phyloP scores from a whole-genome alignment of 2,797 vertebrate species.

The Malurus splendens region DNA sequence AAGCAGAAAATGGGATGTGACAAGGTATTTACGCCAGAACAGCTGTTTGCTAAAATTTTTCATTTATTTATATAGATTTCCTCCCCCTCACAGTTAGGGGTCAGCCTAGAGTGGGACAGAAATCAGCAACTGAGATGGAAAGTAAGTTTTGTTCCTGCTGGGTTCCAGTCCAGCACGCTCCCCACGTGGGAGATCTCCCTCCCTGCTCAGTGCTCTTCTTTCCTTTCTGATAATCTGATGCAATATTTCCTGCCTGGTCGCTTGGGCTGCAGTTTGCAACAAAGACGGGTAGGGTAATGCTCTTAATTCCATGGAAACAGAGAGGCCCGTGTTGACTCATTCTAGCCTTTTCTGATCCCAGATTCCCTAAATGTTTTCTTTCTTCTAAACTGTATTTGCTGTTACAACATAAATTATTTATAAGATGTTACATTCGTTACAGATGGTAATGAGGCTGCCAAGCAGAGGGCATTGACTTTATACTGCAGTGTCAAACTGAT shows the following conservation, averaged over 20 bases:
- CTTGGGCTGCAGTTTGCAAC: neutral
- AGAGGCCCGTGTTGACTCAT: neutral
- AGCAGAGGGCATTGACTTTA: neutral
- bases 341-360: neutral
- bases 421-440: neutral
- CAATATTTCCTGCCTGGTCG: neutral
- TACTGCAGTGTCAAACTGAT: neutral
- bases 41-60: neutral
- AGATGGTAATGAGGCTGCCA: neutral
- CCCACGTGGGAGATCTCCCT: neutral
- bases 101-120: neutral
- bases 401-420: slow-evolving; percentile 4
- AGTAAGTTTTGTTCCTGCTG: neutral
- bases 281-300: neutral
- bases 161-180: accelerated
- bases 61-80: slow-evolving; percentile 1
- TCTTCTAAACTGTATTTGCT: neutral
- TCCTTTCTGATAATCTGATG: neutral
- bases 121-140: neutral
- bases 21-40: neutral
- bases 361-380: neutral
- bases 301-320: neutral
- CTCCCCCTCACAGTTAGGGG: neutral
- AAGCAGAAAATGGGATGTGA: slow-evolving; percentile 16
- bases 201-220: neutral